These are phyloP conservation scores for Triplophysa tibetana DNA, from an alignment of 2,113 vertebrate genomes.

Conservation along the genomic window DNA sequence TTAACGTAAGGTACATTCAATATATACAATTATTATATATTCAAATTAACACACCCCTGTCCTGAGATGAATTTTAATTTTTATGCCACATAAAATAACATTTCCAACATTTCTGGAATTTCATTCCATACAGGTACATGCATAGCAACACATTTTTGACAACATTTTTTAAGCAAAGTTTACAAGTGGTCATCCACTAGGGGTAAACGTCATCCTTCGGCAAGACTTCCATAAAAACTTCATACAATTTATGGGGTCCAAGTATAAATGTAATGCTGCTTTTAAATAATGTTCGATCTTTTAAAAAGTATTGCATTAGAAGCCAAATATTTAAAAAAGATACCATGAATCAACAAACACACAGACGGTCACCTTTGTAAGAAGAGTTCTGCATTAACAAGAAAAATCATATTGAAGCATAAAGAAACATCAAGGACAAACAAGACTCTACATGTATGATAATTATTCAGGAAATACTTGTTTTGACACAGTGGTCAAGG, in stretches of 20 bases:
- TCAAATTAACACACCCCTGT: not conserved
- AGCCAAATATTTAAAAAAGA: slow-evolving; percentile 44
- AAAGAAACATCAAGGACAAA: slow-evolving; percentile 50
- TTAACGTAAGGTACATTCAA: not conserved
- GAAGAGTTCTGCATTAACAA: slow-evolving; percentile 35
- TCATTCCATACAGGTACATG: slow-evolving; percentile 57
- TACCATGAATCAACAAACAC: slow-evolving; percentile 47
- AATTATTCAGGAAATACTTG: slow-evolving; percentile 37
- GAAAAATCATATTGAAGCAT: slow-evolving; percentile 32
- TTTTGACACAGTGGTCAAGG: not conserved
- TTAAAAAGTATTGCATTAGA: slow-evolving; percentile 54
- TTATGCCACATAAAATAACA: slow-evolving; percentile 56
- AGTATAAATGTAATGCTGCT: slow-evolving; percentile 34
- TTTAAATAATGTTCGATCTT: slow-evolving; percentile 26
- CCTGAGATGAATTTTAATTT: slow-evolving; percentile 57
- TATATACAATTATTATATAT: not conserved
- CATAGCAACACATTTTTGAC: slow-evolving; percentile 52
- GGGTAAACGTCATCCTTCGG: slow-evolving; percentile 36
- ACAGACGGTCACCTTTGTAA: slow-evolving; percentile 35
- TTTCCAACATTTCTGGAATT: slow-evolving; percentile 56
- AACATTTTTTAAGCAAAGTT: slow-evolving; percentile 27
- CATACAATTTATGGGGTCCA: slow-evolving; percentile 30
- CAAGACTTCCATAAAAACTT: slow-evolving; percentile 28
- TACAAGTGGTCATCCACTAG: slow-evolving; percentile 37
- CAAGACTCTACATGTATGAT: slow-evolving; percentile 44